These are phyloP conservation scores for Podarcis muralis DNA, from an alignment of 2,113 vertebrate species.

Conservation along the genomic window DNA sequence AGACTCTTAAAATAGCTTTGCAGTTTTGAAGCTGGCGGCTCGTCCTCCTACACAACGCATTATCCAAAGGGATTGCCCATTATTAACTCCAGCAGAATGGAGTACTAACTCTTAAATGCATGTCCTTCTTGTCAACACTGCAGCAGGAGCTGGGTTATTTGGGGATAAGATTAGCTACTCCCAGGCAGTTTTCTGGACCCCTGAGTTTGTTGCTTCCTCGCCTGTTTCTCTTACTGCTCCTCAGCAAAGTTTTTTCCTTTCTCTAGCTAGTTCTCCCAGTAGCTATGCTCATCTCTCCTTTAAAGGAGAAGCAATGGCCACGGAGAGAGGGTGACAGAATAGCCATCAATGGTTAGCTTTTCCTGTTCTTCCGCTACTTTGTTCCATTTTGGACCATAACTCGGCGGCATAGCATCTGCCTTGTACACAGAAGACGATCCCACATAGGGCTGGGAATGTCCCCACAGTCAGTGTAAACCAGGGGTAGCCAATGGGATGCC, in stretches of 20 bases:
- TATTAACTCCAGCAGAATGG: neutral
- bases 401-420: no score
- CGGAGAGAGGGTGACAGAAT: neutral
- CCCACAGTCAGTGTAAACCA: no score
- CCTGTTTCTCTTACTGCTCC: neutral
- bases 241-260: neutral
- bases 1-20: neutral
- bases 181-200: no score
- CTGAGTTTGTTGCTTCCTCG: neutral
- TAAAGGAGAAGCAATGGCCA: neutral
- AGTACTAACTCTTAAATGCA: neutral
- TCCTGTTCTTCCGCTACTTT: neutral
- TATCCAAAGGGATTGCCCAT: neutral
- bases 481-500: no score
- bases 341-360: neutral
- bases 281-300: neutral
- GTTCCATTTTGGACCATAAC: neutral
- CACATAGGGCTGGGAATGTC: neutral
- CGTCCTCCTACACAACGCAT: neutral
- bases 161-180: neutral
- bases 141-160: neutral
- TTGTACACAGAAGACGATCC: no score
- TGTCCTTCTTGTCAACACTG: neutral
- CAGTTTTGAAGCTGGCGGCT: neutral
- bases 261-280: neutral